A percentile compares a stretch with the other conserved stretches of the same genome.
Conservation (phyloP, 2,888 invertebrate genomes). For the Abrostola tripartita region DNA sequence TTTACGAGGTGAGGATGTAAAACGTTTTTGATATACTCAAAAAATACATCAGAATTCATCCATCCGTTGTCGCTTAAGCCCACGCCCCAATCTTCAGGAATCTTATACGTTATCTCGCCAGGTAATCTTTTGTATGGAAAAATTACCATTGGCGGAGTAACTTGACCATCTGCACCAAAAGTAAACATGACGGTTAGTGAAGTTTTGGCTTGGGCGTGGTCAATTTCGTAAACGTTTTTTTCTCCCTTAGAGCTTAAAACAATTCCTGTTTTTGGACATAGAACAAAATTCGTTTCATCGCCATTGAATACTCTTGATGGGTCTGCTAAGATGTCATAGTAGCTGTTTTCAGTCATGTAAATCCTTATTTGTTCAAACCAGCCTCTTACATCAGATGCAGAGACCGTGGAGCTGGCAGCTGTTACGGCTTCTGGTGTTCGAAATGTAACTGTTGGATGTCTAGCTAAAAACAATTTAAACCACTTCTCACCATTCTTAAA, state of each 20-base stretch:
- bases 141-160: conserved; percentile 58
- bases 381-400: no score
- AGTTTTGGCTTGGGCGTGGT: conserved; percentile 63
- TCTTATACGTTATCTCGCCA: no score
- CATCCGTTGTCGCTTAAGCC: conserved; percentile 70
- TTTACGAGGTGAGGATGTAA: conserved; percentile 58
- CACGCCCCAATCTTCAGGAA: conserved; percentile 70
- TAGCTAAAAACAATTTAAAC: no score
- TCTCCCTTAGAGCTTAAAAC: conserved; percentile 50
- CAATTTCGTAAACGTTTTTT: conserved; percentile 69
- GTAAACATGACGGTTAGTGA: conserved; percentile 69
- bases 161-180: conserved; percentile 64
- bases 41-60: conserved; percentile 73
- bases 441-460: no score
- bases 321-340: no score
- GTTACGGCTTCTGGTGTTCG: no score
- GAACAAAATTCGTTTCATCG: conserved; percentile 52
- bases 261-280: conserved; percentile 50
- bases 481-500: no score
- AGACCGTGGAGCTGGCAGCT: no score
- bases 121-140: conserved; percentile 67
- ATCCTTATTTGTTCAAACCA: no score
- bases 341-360: no score
- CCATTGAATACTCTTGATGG: conserved; percentile 49
- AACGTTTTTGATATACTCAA: conserved; percentile 67